Conservation (phyloP, 2,113 vertebrate species). For the Cygnus atratus region DNA sequence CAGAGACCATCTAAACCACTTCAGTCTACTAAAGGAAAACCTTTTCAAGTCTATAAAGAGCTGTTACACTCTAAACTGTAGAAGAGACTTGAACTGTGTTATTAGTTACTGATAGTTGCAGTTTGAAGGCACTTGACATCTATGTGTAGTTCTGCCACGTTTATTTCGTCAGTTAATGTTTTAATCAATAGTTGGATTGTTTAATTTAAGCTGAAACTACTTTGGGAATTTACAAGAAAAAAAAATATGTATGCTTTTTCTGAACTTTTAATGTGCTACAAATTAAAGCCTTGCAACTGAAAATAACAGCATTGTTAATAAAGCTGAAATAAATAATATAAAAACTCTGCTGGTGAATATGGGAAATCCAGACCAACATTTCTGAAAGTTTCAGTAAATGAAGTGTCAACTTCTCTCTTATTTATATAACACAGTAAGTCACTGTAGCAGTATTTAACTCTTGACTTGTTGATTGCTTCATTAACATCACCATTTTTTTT, state of each 20-base stretch:
- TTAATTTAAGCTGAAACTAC: constrained; percentile 31
- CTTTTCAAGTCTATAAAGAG: constrained; percentile 16
- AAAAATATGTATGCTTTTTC: not conserved
- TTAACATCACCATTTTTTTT: not conserved
- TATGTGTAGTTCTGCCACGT: not conserved
- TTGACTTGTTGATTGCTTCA: not conserved
- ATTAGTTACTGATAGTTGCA: not conserved
- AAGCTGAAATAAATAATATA: not conserved
- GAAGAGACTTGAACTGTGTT: not conserved
- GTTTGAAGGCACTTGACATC: not conserved
- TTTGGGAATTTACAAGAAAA: constrained; percentile 7
- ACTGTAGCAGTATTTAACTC: not conserved
- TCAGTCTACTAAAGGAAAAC: not conserved
- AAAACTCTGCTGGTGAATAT: not conserved
- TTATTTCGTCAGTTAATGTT: constrained; percentile 51
- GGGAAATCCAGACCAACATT: not conserved
- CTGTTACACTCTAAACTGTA: constrained; percentile 19
- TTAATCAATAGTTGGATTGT: constrained; percentile 28
- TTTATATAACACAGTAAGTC: not conserved
- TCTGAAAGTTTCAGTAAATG: not conserved
- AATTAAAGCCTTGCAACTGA: not conserved
- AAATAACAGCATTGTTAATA: not conserved
- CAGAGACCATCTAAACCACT: not conserved
- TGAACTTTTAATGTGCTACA: not conserved
- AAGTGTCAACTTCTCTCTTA: not conserved